Evolutionary conservation across 2,797 vertebrate species (phyloP).

Genomic region (Pangasius larnaudii): DNA sequence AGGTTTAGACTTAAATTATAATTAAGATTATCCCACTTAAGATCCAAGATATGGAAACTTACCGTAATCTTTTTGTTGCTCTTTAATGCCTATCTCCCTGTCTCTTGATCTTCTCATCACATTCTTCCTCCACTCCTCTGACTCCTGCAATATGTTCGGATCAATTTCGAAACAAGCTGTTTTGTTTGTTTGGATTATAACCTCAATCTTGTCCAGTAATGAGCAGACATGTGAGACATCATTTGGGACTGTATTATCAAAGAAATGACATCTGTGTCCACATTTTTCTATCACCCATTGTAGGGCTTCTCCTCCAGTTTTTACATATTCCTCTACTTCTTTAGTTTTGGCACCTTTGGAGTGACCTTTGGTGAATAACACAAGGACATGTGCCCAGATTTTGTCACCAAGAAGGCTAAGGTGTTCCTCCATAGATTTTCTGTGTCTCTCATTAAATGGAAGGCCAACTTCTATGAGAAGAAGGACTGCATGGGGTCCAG

Average conservation of each 20-base stretch:
- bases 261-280: not conserved
- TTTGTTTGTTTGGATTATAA: not conserved
- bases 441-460: conserved; percentile 30
- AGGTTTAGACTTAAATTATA: not conserved
- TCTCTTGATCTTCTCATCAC: not conserved
- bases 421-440: conserved; percentile 9
- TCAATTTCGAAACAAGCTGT: not conserved
- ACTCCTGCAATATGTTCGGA: not conserved
- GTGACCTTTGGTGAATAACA: not conserved
- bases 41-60: not conserved
- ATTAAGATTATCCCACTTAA: not conserved
- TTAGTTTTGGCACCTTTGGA: not conserved
- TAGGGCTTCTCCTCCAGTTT: not conserved
- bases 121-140: conserved; percentile 8
- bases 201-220: not conserved
- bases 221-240: not conserved
- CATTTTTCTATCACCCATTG: not conserved
- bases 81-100: not conserved
- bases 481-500: conserved; percentile 36
- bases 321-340: not conserved
- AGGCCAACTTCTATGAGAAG: conserved; percentile 27
- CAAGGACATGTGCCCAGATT: conserved; percentile 7
- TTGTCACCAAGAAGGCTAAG: not conserved
- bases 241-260: not conserved
- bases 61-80: not conserved